A percentile compares a stretch with the other conserved stretches of the same genome.
Conservation (phyloP, 2,797 vertebrate genomes). For the Bryconaethiops microstoma region DNA sequence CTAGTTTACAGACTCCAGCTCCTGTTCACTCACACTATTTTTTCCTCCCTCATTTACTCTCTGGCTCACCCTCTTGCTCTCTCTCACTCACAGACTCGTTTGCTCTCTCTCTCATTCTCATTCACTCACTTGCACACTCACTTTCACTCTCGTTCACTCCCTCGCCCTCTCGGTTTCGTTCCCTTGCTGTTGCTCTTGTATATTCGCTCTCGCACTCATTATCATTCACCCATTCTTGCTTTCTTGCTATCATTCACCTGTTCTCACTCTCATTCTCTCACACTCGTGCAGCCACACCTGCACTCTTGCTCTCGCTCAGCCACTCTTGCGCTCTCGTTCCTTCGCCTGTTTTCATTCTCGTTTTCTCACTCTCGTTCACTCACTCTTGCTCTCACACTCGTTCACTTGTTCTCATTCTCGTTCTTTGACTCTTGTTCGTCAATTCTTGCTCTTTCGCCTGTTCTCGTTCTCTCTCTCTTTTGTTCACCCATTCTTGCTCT, state of each 20-base stretch:
- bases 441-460: not conserved
- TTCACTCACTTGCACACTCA: not conserved
- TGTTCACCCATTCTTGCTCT: not conserved
- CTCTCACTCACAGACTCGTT: not conserved
- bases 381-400: not conserved
- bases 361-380: not conserved
- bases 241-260: not conserved
- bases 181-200: too few species aligned
- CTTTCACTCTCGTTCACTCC: too few species aligned
- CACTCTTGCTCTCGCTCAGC: too few species aligned
- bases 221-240: not conserved
- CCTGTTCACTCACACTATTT: not conserved
- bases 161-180: too few species aligned
- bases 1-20: too few species aligned
- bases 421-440: not conserved
- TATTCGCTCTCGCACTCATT: not conserved
- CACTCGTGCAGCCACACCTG: too few species aligned
- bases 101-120: not conserved
- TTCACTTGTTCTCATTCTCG: too few species aligned
- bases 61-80: not conserved
- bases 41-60: not conserved
- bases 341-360: too few species aligned
- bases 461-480: not conserved
- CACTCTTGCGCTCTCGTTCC: too few species aligned
- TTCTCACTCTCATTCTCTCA: not conserved